Evolutionary conservation across 2,888 invertebrate genomes (phyloP), one percentile per base, ranked within the genome.

Genomic region (Exephanes ischioxanthus): DNA sequence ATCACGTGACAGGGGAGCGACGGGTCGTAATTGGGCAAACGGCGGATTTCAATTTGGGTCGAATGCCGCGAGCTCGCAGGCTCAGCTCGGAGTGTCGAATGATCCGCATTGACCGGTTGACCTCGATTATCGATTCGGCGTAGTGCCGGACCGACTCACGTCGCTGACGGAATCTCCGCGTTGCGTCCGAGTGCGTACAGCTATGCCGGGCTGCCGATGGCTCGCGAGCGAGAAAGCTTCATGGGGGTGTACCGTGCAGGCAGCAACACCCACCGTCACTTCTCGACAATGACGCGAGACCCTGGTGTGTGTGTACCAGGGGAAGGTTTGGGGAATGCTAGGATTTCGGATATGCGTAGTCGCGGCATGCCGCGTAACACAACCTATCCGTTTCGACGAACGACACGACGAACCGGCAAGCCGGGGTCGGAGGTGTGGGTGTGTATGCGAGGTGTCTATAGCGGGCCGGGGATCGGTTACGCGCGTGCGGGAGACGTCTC

Each of bases 321-420:
- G 53, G 16, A 33, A 67, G 45, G 53, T 75, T 67, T n/a, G 41
- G 67, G 45, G 41, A 67, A 72, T 72, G 51, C 71, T 33, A 37
- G 70, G 70, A 71, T 51, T 61, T 61, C 33, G 26, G 30, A 51
- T 55, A 37, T 41, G 26, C 33, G 55, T 6, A 55, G 66, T 55
- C 26, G 73, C 73, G 75, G 61, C 68, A 67, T 68, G 26, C 48
- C 55, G 26, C 70, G 53, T 71, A 51, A 63, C 70, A 89, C 80
- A 87, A 80, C 85, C 88, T 89, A 91, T 91, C 88, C 88, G 88
- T 91, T 90, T 89, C 87, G 87, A 90, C 89, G 87, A 91, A 90
- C 88, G 88, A 88, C 63, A 78, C 68, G 68, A 71, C 66, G 71
- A 73, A 48, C 22, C 72, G 73, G 63, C 72, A 26, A 68, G 53